Percentiles rank a stretch among this genome's conserved stretches.
Conservation (phyloP, 2,888 invertebrate genomes). For the Thymelicus sylvestris region DNA sequence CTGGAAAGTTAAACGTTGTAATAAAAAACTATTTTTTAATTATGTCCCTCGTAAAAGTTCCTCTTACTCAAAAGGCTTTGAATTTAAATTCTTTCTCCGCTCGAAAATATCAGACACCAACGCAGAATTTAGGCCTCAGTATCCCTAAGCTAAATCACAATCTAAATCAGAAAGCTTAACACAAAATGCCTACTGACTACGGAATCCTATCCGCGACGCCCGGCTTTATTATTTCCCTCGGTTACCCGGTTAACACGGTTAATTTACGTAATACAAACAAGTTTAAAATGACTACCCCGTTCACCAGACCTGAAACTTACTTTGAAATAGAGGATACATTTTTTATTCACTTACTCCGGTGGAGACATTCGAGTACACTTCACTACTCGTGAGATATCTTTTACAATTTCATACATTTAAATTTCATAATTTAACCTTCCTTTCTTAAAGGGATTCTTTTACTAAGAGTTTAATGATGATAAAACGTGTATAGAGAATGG, state of each 20-base stretch:
- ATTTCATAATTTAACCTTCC: not conserved
- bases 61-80: too few relatives aligned
- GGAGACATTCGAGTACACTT: not conserved
- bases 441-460: not conserved
- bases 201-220: not conserved
- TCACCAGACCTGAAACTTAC: not conserved
- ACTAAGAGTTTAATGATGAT: not conserved
- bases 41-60: too few relatives aligned
- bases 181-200: not conserved
- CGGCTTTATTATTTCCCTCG: not conserved
- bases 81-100: too few relatives aligned
- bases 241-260: not conserved
- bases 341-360: not conserved
- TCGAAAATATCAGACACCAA: too few relatives aligned
- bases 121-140: too few relatives aligned
- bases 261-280: conserved; percentile 1
- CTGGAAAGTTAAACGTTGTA: too few relatives aligned
- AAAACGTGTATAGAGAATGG: not conserved
- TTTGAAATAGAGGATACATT: not conserved
- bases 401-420: not conserved
- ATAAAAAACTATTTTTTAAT: too few relatives aligned
- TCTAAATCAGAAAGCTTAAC: too few relatives aligned
- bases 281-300: not conserved
- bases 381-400: not conserved
- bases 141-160: too few relatives aligned